Percentiles rank a stretch among this genome's conserved stretches.
Evolutionary conservation across 2,797 vertebrate species (phyloP).

Genomic region (Semotilus atromaculatus): DNA sequence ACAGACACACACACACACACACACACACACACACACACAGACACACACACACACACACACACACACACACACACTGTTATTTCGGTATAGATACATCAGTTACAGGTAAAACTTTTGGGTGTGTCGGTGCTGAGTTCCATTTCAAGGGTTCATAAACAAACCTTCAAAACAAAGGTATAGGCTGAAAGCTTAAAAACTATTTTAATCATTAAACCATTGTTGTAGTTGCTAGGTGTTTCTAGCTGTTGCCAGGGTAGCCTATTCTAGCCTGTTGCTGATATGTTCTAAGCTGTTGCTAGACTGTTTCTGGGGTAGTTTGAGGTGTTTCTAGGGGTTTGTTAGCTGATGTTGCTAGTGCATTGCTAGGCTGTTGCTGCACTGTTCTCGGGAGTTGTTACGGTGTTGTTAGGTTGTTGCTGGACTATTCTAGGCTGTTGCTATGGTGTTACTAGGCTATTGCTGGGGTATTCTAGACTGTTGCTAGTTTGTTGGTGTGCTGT

Average conservation of each 20-base stretch:
- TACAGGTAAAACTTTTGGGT: slow-evolving; percentile 41
- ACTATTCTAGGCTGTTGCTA: background rate
- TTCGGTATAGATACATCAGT: background rate
- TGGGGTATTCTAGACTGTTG: background rate
- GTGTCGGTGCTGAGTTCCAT: slow-evolving; percentile 17
- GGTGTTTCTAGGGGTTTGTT: background rate
- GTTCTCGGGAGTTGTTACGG: too few relatives aligned
- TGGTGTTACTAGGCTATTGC: too few relatives aligned
- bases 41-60: too few relatives aligned
- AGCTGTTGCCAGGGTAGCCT: background rate
- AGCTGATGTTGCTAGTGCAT: background rate
- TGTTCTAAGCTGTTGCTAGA: background rate
- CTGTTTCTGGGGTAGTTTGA: too few relatives aligned
- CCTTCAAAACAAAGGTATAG: slow-evolving; percentile 9
- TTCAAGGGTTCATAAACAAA: background rate
- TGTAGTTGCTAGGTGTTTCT: too few relatives aligned
- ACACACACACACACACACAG: too few relatives aligned
- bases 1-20: too few relatives aligned
- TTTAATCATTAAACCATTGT: background rate
- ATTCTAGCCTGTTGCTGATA: background rate
- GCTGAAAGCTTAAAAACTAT: background rate
- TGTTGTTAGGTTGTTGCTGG: background rate
- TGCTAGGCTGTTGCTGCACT: background rate
- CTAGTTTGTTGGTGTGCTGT: too few relatives aligned
- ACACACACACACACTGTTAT: slow-evolving; percentile 11